Evolutionary conservation across 2,888 invertebrate species (phyloP), one percentile per base, ranked within the genome.

Genomic region (Acleris emargana): DNA sequence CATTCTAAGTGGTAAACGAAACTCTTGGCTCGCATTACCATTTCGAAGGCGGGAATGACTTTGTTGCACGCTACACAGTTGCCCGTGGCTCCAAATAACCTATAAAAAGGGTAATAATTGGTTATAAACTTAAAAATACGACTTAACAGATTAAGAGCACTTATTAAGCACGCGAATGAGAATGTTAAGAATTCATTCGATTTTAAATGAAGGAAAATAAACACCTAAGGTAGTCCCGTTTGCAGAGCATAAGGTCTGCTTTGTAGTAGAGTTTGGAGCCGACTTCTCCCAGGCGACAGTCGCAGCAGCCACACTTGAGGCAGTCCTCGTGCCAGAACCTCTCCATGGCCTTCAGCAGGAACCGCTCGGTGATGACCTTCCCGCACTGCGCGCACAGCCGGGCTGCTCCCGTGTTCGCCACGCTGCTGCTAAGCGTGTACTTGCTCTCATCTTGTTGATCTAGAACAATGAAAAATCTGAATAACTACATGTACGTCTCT

Each of bases 311-410:
- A 81, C 97, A 97, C 83, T 98, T 98, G 71, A 98, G 94, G 80
- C 98, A 98, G 89, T 98, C 98, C 77, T 98, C 98, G 90, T 98
- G 98, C 98, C 98, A 98, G 89, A 95, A 97, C 83, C 97, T 93
- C 84, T 98, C 97, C 89, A 98, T 93, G 0, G 97, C 97, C 82
- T 96, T 97, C 74, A 97, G 94, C 52, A 97, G 94, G 86, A 94
- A 96, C 86, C 96, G 91, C 83, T 97, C 97, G 2, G 95, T 96
- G 86, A 98, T 98, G 72, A 95, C 93, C 88, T 97, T 97, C 68
- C 97, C 96, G 80, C 97, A 97, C 55, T 97, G 97, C 6, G 97
- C 96, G 82, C 97, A 97, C 72, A 96, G 95, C 75, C 95, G 93
- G 22, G 91, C 86, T 17, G 84, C 88, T 0, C 88, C 87, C 0